Evolutionary conservation across 2,888 invertebrate genomes (phyloP).

Genomic region (Tineola bisselliella): DNA sequence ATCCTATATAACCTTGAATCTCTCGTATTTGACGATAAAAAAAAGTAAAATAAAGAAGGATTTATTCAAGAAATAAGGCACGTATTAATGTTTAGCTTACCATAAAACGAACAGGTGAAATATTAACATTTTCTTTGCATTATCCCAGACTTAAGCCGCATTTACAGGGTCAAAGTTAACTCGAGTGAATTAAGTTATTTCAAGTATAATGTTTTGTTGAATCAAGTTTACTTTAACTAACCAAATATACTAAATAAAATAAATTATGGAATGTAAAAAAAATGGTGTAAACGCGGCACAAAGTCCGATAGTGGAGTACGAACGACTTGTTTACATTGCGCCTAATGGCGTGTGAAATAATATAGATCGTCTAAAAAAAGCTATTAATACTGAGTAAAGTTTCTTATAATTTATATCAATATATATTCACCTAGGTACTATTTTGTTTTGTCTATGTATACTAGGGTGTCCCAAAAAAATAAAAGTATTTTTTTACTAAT

Average conservation of each 20-base stretch:
- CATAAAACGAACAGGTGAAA: slow-evolving; percentile 4
- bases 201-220: too few relatives aligned
- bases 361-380: not conserved
- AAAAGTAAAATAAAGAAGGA: not conserved
- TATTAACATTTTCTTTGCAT: slow-evolving; percentile 2
- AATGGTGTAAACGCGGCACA: not conserved
- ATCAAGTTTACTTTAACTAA: too few relatives aligned
- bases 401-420: too few relatives aligned
- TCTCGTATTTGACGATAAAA: not conserved
- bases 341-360: slow-evolving; percentile 8
- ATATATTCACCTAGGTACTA: too few relatives aligned
- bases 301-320: not conserved
- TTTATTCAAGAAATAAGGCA: not conserved
- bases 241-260: too few relatives aligned
- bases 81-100: slow-evolving; percentile 3
- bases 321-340: not conserved
- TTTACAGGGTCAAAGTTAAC: not conserved
- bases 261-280: not conserved
- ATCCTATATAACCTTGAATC: not conserved
- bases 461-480: too few relatives aligned
- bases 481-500: too few relatives aligned
- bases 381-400: not conserved
- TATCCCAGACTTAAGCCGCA: not conserved
- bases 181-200: too few relatives aligned
- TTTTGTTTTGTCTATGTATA: too few relatives aligned